These are phyloP conservation scores for Anableps anableps DNA, from an alignment of 2,797 vertebrate genomes.

Conservation along the genomic window DNA sequence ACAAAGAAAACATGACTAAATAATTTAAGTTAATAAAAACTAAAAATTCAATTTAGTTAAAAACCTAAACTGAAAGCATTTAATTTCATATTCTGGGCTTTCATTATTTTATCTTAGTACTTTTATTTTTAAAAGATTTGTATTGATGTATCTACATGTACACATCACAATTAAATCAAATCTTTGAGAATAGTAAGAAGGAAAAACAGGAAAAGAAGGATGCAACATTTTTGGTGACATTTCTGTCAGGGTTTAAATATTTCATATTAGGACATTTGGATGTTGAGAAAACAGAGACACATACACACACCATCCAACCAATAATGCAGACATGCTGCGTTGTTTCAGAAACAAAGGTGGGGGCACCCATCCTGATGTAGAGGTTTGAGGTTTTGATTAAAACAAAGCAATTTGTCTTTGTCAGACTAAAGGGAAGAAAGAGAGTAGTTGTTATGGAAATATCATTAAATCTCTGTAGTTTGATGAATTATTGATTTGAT, in stretches of 20 bases:
- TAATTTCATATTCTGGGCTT: no score
- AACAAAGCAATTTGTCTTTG: constrained; percentile 67
- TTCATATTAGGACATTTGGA: constrained; percentile 12
- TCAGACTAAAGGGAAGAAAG: constrained; percentile 58
- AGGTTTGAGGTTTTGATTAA: constrained; percentile 66
- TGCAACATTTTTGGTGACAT: not conserved
- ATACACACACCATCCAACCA: not conserved
- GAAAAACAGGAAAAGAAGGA: not conserved
- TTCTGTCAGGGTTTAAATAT: constrained; percentile 7
- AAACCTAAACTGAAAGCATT: no score
- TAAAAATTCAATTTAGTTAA: no score
- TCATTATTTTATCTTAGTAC: not conserved
- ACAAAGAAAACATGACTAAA: no score
- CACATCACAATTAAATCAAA: not conserved
- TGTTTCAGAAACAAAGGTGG: constrained; percentile 25
- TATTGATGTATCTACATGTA: not conserved
- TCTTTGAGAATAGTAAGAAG: not conserved
- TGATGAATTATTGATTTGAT: constrained; percentile 80
- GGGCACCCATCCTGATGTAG: constrained; percentile 33
- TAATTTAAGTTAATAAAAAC: no score
- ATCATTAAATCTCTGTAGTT: constrained; percentile 75
- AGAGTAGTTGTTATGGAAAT: constrained; percentile 67
- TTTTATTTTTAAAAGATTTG: not conserved
- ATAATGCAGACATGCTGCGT: constrained; percentile 8
- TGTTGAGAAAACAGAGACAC: not conserved